phyloP scores from a whole-genome alignment of 1,140 invertebrate species.

The Dendrolimus kikuchii region DNA sequence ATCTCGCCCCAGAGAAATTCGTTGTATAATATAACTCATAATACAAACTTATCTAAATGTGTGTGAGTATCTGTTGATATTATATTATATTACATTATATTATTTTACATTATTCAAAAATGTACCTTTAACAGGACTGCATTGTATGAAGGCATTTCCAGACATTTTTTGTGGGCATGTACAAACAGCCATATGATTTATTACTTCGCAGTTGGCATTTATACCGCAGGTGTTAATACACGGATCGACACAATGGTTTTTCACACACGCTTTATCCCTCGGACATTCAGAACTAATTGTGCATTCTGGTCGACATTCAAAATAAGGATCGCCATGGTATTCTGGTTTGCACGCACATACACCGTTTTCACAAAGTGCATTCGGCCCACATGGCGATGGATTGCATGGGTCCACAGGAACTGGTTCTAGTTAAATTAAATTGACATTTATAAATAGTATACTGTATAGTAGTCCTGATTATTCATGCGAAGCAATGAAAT shows the following conservation, averaged over 20 bases:
- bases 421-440: slow-evolving; percentile 29
- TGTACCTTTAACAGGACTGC: slow-evolving; percentile 74
- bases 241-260: slow-evolving; percentile 80
- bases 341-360: slow-evolving; percentile 85
- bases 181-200: slow-evolving; percentile 84
- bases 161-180: slow-evolving; percentile 77
- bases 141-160: slow-evolving; percentile 81
- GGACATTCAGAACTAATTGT: slow-evolving; percentile 82
- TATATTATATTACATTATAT: slow-evolving; percentile 6
- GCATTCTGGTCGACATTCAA: slow-evolving; percentile 79
- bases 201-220: slow-evolving; percentile 81
- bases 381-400: slow-evolving; percentile 78
- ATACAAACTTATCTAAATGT: slow-evolving; percentile 1
- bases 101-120: slow-evolving; percentile 8
- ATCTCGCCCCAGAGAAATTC: too few species aligned
- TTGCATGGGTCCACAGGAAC: slow-evolving; percentile 72
- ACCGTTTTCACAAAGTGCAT: slow-evolving; percentile 83
- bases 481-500: background rate
- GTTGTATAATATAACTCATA: slow-evolving; percentile 2
- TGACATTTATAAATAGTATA: background rate
- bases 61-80: too few species aligned
- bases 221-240: slow-evolving; percentile 81
- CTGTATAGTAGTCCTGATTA: background rate
- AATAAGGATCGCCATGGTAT: slow-evolving; percentile 81
- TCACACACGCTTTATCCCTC: slow-evolving; percentile 79